A percentile compares a stretch with the other conserved stretches of the same genome.
Evolutionary conservation across 2,888 invertebrate species (phyloP).

Genomic region (Cordilura impudica): DNA sequence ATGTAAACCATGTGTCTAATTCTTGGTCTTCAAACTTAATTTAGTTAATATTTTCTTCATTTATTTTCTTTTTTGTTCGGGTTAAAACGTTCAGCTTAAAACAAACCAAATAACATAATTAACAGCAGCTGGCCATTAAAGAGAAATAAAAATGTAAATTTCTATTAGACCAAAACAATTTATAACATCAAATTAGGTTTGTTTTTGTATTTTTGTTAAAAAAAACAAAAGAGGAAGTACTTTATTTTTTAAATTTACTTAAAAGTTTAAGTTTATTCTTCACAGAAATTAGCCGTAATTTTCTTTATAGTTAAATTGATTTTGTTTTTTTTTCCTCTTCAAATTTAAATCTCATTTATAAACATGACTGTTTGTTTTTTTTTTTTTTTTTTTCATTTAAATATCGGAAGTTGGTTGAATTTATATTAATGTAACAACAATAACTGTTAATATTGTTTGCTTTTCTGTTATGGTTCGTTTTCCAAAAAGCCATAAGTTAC

Average conservation of each 20-base stretch:
- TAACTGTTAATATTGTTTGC: neutral
- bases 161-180: neutral
- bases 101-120: slow-evolving; percentile 43
- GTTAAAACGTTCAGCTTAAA: neutral
- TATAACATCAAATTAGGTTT: neutral
- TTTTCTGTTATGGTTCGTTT: too few species aligned
- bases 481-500: slow-evolving; percentile 3
- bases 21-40: slow-evolving; percentile 11
- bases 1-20: slow-evolving; percentile 43
- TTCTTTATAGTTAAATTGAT: neutral
- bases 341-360: slow-evolving; percentile 37
- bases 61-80: too few species aligned
- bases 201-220: neutral
- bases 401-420: slow-evolving; percentile 24
- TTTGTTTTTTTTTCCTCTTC: neutral
- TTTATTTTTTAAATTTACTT: slow-evolving; percentile 17
- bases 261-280: neutral
- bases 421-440: slow-evolving; percentile 14
- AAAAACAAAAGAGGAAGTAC: slow-evolving; percentile 23
- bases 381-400: slow-evolving; percentile 30
- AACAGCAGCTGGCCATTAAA: slow-evolving; percentile 47
- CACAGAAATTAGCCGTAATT: slow-evolving; percentile 26
- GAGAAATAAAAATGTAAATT: slow-evolving; percentile 11
- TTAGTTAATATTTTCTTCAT: slow-evolving; percentile 16
- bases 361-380: slow-evolving; percentile 35